These are phyloP conservation scores for Psophia crepitans DNA, from an alignment of 2,113 vertebrate species.

Conservation along the genomic window DNA sequence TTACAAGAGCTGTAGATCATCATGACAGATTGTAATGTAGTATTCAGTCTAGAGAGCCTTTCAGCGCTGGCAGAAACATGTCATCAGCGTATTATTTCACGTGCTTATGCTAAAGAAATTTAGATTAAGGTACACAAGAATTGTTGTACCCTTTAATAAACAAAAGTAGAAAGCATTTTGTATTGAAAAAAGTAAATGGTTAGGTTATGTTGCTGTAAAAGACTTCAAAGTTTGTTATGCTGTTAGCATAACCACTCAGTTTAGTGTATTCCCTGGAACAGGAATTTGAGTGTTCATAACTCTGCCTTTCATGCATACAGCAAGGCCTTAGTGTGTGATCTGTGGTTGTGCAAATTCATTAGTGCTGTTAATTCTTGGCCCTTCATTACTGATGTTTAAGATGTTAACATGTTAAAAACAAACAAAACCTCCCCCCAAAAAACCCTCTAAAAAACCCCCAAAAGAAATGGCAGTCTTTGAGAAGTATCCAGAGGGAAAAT, in stretches of 20 bases:
- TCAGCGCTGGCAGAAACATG: background rate
- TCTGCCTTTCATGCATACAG: background rate
- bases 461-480: background rate
- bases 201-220: background rate
- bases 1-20: background rate
- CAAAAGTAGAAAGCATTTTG: background rate
- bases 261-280: background rate
- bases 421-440: background rate
- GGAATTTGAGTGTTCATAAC: background rate
- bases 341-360: background rate
- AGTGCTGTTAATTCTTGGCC: background rate
- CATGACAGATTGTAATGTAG: background rate
- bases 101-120: background rate
- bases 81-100: background rate
- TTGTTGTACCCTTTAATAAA: background rate
- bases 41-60: background rate
- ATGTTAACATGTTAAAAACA: background rate
- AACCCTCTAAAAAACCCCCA: fast-evolving
- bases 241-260: background rate
- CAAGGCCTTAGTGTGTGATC: background rate
- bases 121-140: background rate
- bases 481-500: background rate
- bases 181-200: background rate
- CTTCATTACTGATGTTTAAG: background rate
- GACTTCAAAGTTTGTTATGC: background rate